Percentiles rank a stretch among this genome's conserved stretches.
phyloP scores from a whole-genome alignment of 1,140 invertebrate species.

The Dysdera silvatica region DNA sequence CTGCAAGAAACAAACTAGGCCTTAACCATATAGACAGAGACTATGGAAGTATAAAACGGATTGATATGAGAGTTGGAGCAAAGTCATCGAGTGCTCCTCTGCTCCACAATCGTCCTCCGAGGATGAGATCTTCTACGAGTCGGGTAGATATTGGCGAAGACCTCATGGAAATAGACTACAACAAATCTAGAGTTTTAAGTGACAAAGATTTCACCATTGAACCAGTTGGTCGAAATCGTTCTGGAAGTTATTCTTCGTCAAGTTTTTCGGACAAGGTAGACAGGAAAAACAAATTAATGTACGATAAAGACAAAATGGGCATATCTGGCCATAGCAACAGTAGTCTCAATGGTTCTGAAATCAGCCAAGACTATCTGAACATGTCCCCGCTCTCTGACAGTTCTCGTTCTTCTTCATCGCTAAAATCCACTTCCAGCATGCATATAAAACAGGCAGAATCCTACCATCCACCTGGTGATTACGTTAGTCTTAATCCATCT shows the following conservation, averaged over 20 bases:
- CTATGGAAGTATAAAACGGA: background rate
- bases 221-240: conserved; percentile 23
- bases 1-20: background rate
- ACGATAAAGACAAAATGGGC: conserved; percentile 16
- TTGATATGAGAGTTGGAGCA: conserved; percentile 29
- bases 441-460: background rate
- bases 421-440: background rate
- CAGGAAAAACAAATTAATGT: conserved; percentile 3
- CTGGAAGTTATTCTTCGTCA: conserved; percentile 23
- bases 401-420: background rate
- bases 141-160: conserved; percentile 29
- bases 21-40: conserved; percentile 12
- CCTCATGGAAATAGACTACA: conserved; percentile 37
- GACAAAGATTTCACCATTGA: conserved; percentile 25
- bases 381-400: conserved; percentile 18
- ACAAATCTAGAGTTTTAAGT: conserved; percentile 25
- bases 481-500: conserved; percentile 23
- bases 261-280: background rate
- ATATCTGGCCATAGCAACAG: conserved; percentile 17
- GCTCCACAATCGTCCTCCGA: conserved; percentile 37
- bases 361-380: conserved; percentile 5
- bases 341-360: background rate
- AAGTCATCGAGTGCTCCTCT: conserved; percentile 37
- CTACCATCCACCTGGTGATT: conserved; percentile 23
- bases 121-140: conserved; percentile 15